Conservation (phyloP, 2,113 vertebrate species). For the Melanostigma gelatinosum region DNA sequence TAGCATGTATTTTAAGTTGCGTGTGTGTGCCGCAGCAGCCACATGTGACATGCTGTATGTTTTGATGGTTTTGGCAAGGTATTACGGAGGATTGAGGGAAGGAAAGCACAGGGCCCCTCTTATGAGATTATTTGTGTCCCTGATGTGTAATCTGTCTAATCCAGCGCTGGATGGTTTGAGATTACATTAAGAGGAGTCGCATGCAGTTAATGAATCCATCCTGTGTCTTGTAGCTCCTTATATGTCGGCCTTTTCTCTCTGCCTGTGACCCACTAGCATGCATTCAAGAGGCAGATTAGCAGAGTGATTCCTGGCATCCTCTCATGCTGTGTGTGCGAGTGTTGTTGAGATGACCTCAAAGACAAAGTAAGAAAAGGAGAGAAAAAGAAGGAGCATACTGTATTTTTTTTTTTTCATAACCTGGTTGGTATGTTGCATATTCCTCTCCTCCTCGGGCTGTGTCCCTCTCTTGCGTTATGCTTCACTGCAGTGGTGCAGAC, state of each 20-base stretch:
- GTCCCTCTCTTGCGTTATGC: conserved; percentile 11
- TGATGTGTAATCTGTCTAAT: conserved; percentile 77
- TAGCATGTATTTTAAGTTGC: neutral
- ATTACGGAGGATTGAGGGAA: conserved; percentile 58
- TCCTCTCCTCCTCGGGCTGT: neutral
- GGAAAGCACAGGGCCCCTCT: conserved; percentile 46
- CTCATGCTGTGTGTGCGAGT: conserved; percentile 14
- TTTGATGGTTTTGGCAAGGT: conserved; percentile 57
- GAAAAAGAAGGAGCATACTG: neutral
- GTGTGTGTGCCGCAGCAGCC: conserved; percentile 19
- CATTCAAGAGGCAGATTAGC: conserved; percentile 54
- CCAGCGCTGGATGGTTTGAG: conserved; percentile 65
- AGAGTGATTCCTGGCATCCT: conserved; percentile 37
- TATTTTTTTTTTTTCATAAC: neutral
- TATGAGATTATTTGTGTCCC: conserved; percentile 71
- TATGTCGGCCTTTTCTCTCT: conserved; percentile 23
- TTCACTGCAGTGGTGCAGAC: conserved; percentile 63
- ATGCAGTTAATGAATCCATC: conserved; percentile 63
- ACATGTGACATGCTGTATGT: conserved; percentile 47
- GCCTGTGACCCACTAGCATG: conserved; percentile 40
- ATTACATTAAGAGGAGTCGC: conserved; percentile 67
- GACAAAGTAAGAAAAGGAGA: conserved; percentile 11
- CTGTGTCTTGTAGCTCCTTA: conserved; percentile 54
- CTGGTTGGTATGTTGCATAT: neutral
- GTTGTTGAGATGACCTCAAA: conserved; percentile 15